A percentile compares a stretch with the other conserved stretches of the same genome.
Evolutionary conservation across 1,140 invertebrate species (phyloP).

Genomic region (Lithobius niger): DNA sequence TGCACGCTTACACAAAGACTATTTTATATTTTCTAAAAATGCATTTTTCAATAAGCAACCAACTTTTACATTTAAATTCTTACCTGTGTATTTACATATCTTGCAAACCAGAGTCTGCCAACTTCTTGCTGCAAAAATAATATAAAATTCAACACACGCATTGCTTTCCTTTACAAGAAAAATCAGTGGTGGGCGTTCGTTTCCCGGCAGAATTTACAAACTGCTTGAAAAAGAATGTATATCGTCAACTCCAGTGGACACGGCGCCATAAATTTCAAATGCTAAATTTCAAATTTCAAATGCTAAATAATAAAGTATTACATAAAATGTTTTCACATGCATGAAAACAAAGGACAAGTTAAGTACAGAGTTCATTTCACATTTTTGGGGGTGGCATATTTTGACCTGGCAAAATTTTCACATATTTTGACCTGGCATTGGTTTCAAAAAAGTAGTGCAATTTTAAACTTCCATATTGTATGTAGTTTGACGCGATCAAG

Average conservation of each 20-base stretch:
- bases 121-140: slow-evolving; percentile 29
- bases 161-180: not conserved
- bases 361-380: too few relatives aligned
- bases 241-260: not conserved
- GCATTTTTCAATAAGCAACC: not conserved
- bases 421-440: too few relatives aligned
- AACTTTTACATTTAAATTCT: slow-evolving; percentile 3
- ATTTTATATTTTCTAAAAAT: not conserved
- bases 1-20: slow-evolving; percentile 1
- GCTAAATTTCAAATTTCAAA: not conserved
- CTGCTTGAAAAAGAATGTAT: not conserved
- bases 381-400: too few relatives aligned
- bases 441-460: too few relatives aligned
- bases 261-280: not conserved
- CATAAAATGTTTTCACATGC: too few relatives aligned
- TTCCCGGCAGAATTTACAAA: not conserved
- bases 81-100: slow-evolving; percentile 56
- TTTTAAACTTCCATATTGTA: too few relatives aligned
- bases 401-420: too few relatives aligned
- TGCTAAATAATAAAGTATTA: not conserved
- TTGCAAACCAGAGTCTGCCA: slow-evolving; percentile 45
- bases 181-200: not conserved
- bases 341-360: too few relatives aligned
- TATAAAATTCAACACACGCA: not conserved
- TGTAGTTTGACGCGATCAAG: too few relatives aligned